Conservation (phyloP, 2,113 vertebrate genomes). For the Saimiri boliviensis region DNA sequence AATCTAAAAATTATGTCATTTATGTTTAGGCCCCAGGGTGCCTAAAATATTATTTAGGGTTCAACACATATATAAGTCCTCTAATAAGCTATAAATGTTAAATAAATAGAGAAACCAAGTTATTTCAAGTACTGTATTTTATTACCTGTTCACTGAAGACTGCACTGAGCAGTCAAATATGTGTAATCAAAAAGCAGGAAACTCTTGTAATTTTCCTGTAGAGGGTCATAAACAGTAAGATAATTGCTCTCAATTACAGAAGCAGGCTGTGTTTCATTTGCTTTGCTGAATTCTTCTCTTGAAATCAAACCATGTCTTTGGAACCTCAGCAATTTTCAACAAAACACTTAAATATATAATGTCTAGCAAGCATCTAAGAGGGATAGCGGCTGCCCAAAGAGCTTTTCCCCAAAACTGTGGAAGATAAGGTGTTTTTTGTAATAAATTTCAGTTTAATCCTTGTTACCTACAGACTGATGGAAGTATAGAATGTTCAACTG, state of each 20-base stretch:
- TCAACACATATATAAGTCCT: neutral
- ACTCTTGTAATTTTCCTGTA: conserved; percentile 5
- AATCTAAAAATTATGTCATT: neutral
- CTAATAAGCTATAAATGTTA: neutral
- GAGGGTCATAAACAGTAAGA: conserved; percentile 5
- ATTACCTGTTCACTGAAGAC: neutral
- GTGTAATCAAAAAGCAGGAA: neutral
- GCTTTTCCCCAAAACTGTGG: neutral
- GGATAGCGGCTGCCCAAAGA: neutral
- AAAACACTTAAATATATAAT: neutral
- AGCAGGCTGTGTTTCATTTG: neutral
- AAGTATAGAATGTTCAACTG: neutral
- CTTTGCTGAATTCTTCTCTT: conserved; percentile 15
- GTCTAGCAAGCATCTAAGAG: neutral
- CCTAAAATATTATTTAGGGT: neutral
- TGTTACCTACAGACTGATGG: neutral
- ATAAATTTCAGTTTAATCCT: neutral
- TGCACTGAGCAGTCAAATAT: neutral
- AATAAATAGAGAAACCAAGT: neutral
- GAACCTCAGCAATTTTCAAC: neutral
- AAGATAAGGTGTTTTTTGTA: neutral
- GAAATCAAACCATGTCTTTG: neutral
- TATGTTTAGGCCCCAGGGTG: neutral
- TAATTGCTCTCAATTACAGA: conserved; percentile 33
- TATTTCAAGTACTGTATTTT: neutral